Base-by-base conservation (phyloP, 2,113 vertebrate genomes). In the Chrysemys picta region DNA sequence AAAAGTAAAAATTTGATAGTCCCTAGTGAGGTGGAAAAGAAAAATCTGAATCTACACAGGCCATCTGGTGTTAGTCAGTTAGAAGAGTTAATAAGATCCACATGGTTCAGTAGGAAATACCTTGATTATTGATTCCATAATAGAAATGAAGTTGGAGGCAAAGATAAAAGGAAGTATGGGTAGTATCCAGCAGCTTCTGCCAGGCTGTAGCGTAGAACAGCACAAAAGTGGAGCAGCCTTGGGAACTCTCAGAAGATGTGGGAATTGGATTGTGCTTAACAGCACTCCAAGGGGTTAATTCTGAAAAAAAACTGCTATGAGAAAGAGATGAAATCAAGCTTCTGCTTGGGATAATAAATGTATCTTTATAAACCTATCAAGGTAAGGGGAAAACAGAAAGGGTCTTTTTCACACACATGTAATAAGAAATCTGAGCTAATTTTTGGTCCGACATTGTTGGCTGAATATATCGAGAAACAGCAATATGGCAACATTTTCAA, bases 51-150 rank as follows among this genome's bases (percentile, higher is more conserved):
- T 53, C 12, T 22, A 38, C 13, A 27, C 69, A 56, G 89, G 0
- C 69, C 59, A 10, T 0, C 0, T 27, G 62, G 35, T 11, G 4
- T 1, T 19, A 90, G 2, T 16, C 6, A 8, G 59, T 52, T 0
- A 14, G 2, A n/a, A 31, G 49, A 52, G 27, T 0, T 92, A 42
- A 29, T 62, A 62, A 31, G 56, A 92, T 62, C 56, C 59, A 13
- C 0, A 0, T 93, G 80, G n/a, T 89, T 82, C 57, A 38, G 12
- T 50, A 84, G 79, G 65, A 78, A 90, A 3, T 38, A 24, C 27
- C 53, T 89, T 84, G 84, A 19, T 49, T 81, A 45, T 38, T 89
- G 49, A 56, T 84, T 84, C 1, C 10, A 1, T 25, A 76, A 42
- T 6, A 88, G 72, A 89, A 88, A 80, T 80, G 52, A 76, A 80